Percentiles rank a stretch among this genome's conserved stretches.
These are phyloP conservation scores for Toxotes lorentzi DNA, from an alignment of 2,797 vertebrate species.

Conservation along the genomic window DNA sequence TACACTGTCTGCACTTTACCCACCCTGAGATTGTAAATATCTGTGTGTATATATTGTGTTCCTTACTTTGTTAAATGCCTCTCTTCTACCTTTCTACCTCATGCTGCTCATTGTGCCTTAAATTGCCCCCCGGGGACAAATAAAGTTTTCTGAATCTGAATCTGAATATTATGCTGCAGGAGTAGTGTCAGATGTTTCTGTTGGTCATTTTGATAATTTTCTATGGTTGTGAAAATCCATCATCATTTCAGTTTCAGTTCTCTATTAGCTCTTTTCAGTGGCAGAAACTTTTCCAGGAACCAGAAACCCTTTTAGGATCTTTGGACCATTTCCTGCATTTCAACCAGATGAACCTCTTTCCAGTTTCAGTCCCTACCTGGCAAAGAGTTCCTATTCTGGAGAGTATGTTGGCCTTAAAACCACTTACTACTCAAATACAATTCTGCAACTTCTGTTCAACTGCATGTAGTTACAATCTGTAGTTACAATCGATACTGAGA, in stretches of 20 bases:
- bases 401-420: neutral
- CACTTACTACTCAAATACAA: neutral
- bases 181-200: neutral
- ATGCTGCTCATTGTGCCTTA: too few relatives aligned
- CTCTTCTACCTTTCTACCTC: too few relatives aligned
- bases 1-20: too few relatives aligned
- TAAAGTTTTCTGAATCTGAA: too few relatives aligned
- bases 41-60: too few relatives aligned
- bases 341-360: neutral
- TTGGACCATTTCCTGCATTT: neutral
- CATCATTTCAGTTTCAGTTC: neutral
- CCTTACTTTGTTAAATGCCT: too few relatives aligned
- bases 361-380: neutral
- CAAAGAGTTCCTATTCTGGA: neutral
- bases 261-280: neutral
- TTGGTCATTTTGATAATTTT: neutral
- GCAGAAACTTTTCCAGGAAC: neutral
- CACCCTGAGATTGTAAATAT: too few relatives aligned
- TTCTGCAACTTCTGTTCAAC: neutral
- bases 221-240: slow-evolving; percentile 11
- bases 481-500: neutral
- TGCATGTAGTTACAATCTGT: neutral
- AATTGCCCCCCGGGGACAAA: too few relatives aligned
- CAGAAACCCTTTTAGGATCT: neutral
- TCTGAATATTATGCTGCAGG: neutral